These are phyloP conservation scores for Epicampocera succincta DNA, from an alignment of 2,888 invertebrate species.

Conservation along the genomic window DNA sequence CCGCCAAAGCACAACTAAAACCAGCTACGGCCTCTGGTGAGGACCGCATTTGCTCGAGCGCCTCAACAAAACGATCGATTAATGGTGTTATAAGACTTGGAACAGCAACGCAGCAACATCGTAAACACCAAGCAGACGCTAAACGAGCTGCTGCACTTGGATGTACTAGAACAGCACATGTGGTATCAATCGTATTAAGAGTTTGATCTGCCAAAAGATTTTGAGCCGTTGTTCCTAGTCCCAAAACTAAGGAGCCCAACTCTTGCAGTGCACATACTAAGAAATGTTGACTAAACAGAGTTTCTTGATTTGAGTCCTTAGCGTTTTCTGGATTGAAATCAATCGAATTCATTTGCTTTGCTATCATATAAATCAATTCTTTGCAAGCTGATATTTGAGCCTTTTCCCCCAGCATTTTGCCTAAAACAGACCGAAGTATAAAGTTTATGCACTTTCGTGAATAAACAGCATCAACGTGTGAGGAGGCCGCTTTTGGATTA, in stretches of 20 bases:
- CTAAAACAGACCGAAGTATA: constrained; percentile 94
- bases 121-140: constrained; percentile 96
- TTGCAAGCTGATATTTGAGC: constrained; percentile 97
- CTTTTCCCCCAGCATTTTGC: constrained; percentile 97
- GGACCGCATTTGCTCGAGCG: constrained; percentile 93
- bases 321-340: constrained; percentile 96
- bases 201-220: constrained; percentile 94
- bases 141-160: constrained; percentile 96
- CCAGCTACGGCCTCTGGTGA: constrained; percentile 94
- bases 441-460: constrained; percentile 98
- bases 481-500: constrained; percentile 96
- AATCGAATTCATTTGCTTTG: constrained; percentile 97
- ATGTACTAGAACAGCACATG: constrained; percentile 90
- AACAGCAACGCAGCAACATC: constrained; percentile 94
- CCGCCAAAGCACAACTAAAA: constrained; percentile 96
- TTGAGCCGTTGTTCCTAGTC: constrained; percentile 96
- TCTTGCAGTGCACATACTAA: constrained; percentile 96
- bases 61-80: constrained; percentile 93
- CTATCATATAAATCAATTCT: constrained; percentile 94
- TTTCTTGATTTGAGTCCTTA: constrained; percentile 95
- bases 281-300: constrained; percentile 93
- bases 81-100: constrained; percentile 97
- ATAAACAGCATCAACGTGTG: constrained; percentile 98
- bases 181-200: constrained; percentile 86
- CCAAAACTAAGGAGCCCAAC: constrained; percentile 93